Percentiles rank a stretch among this genome's conserved stretches.
phyloP scores from a whole-genome alignment of 2,888 invertebrate genomes.

The Isotomurus palustris region DNA sequence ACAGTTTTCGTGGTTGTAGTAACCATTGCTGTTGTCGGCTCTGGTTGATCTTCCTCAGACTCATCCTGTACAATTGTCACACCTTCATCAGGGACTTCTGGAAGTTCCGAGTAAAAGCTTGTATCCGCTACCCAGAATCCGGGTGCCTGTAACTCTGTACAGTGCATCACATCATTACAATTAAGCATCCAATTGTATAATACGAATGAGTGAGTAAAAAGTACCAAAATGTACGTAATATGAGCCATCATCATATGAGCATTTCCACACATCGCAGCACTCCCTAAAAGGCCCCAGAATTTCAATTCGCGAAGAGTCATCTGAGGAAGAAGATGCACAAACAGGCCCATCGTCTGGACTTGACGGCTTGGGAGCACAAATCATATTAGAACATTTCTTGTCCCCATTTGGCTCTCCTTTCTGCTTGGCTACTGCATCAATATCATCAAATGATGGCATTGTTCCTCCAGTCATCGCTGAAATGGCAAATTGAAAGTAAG shows the following conservation, averaged over 20 bases:
- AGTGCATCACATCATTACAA: neutral
- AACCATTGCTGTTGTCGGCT: too few species aligned
- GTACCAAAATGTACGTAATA: slow-evolving; percentile 7
- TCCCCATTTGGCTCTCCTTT: slow-evolving; percentile 14
- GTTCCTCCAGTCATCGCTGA: slow-evolving; percentile 13
- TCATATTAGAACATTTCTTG: slow-evolving; percentile 16
- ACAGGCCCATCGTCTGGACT: neutral
- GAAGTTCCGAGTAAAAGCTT: slow-evolving; percentile 5
- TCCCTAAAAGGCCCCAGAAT: slow-evolving; percentile 10
- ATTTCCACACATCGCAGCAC: slow-evolving; percentile 15
- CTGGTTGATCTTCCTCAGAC: too few species aligned
- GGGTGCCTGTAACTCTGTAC: neutral
- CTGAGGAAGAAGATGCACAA: neutral
- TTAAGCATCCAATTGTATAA: neutral
- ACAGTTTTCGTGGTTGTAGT: too few species aligned
- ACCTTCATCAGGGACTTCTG: too few species aligned
- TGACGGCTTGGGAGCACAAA: slow-evolving; percentile 12
- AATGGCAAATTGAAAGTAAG: neutral
- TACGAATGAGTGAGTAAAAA: neutral
- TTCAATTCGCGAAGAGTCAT: slow-evolving; percentile 5
- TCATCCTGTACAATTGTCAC: too few species aligned
- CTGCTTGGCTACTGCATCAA: neutral
- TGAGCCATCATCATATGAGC: slow-evolving; percentile 2
- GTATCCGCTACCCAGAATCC: slow-evolving; percentile 8
- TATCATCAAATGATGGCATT: slow-evolving; percentile 10